phyloP scores from a whole-genome alignment of 2,888 invertebrate genomes.

The Leistus spinibarbis region DNA sequence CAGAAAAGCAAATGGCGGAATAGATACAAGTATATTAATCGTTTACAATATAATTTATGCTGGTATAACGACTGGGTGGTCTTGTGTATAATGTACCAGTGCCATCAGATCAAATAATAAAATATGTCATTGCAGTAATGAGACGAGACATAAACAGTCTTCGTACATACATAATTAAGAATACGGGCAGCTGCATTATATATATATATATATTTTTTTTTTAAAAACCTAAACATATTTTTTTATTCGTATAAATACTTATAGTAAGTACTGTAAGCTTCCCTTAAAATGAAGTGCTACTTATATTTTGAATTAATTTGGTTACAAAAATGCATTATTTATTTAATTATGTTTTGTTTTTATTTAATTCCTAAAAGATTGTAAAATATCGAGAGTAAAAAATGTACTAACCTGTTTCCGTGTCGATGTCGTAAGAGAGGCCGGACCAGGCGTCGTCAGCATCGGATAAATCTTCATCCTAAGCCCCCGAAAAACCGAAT shows the following conservation, averaged over 20 bases:
- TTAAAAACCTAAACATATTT: not conserved
- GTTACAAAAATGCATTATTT: no score
- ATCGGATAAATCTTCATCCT: constrained; percentile 47
- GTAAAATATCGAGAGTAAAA: not conserved
- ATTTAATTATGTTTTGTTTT: no score
- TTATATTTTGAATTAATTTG: no score
- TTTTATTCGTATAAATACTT: no score
- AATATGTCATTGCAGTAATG: constrained; percentile 24
- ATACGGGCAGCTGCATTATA: not conserved
- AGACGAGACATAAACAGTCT: constrained; percentile 27
- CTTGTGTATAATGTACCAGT: constrained; percentile 5
- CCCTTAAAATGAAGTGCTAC: no score
- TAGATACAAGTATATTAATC: not conserved
- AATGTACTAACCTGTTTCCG: constrained; percentile 75
- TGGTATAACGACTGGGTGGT: constrained; percentile 31
- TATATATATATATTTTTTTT: not conserved
- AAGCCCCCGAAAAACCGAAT: no score
- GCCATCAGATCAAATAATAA: constrained; percentile 29
- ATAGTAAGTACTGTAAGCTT: no score
- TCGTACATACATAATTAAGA: not conserved
- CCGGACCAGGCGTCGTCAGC: constrained; percentile 81
- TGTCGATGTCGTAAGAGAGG: constrained; percentile 81
- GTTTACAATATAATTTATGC: constrained; percentile 14
- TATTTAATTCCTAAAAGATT: no score
- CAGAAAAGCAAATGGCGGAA: not conserved